Evolutionary conservation across 1,140 invertebrate genomes (phyloP).

Genomic region (Rhagoletis zephyria): DNA sequence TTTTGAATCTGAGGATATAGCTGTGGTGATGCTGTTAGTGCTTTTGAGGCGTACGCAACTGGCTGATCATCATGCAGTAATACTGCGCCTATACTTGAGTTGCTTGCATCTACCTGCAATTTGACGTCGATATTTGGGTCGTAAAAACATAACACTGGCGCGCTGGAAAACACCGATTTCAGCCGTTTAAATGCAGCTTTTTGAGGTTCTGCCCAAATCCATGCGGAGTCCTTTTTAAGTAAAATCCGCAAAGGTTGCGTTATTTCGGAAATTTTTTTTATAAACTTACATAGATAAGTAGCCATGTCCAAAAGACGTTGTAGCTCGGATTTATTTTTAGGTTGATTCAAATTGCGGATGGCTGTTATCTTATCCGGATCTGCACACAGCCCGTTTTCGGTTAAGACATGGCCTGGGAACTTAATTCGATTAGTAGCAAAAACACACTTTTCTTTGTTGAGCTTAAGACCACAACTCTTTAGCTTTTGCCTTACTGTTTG

Average conservation of each 20-base stretch:
- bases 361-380: conserved; percentile 67
- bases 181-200: conserved; percentile 66
- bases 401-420: conserved; percentile 69
- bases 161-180: conserved; percentile 62
- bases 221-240: conserved; percentile 70
- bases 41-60: conserved; percentile 64
- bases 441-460: conserved; percentile 56
- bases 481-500: conserved; percentile 60
- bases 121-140: conserved; percentile 43
- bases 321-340: conserved; percentile 70
- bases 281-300: conserved; percentile 59
- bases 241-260: conserved; percentile 70
- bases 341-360: conserved; percentile 60
- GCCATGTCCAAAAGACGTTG: conserved; percentile 64
- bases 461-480: conserved; percentile 61
- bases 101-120: neutral
- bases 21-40: conserved; percentile 66
- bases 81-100: conserved; percentile 60
- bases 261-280: conserved; percentile 69
- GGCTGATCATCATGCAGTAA: conserved; percentile 62
- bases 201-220: conserved; percentile 65
- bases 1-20: conserved; percentile 71
- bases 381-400: conserved; percentile 66
- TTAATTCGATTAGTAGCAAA: conserved; percentile 59
- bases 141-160: conserved; percentile 64